phyloP scores from a whole-genome alignment of 2,888 invertebrate genomes.

The Hirtodrosophila confusa region DNA sequence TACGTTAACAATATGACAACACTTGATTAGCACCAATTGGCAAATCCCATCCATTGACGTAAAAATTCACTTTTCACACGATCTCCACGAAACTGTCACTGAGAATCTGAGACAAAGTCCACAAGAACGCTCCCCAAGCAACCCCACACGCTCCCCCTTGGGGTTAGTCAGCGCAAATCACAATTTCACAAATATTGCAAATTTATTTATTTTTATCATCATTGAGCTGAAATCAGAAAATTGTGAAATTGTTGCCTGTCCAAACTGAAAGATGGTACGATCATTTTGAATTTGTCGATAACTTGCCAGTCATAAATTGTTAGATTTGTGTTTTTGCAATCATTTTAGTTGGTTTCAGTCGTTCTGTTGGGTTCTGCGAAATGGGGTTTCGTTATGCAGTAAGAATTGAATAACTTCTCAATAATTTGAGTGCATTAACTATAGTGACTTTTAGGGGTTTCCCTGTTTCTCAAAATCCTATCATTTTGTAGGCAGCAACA shows the following conservation, averaged over 20 bases:
- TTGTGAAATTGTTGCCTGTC: background rate
- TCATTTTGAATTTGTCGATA: background rate
- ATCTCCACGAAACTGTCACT: background rate
- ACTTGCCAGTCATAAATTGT: background rate
- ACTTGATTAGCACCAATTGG: conserved; percentile 34
- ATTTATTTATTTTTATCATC: background rate
- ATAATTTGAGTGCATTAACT: too few relatives aligned
- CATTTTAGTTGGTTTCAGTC: background rate
- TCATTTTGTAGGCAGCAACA: too few relatives aligned
- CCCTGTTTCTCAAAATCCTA: too few relatives aligned
- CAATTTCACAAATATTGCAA: conserved; percentile 17
- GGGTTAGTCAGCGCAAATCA: conserved; percentile 17
- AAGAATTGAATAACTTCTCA: background rate
- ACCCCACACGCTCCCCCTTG: too few relatives aligned
- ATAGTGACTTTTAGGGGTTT: too few relatives aligned
- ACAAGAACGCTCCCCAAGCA: too few relatives aligned
- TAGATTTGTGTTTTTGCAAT: background rate
- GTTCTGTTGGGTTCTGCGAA: background rate
- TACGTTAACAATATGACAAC: conserved; percentile 25
- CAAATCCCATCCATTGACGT: conserved; percentile 26
- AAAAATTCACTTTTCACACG: conserved; percentile 17
- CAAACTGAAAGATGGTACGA: background rate
- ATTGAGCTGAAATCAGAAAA: background rate
- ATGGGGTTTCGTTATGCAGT: conserved; percentile 10
- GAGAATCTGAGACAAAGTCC: background rate